Evolutionary conservation across 2,797 vertebrate genomes (phyloP).

Genomic region (Natrix natrix): DNA sequence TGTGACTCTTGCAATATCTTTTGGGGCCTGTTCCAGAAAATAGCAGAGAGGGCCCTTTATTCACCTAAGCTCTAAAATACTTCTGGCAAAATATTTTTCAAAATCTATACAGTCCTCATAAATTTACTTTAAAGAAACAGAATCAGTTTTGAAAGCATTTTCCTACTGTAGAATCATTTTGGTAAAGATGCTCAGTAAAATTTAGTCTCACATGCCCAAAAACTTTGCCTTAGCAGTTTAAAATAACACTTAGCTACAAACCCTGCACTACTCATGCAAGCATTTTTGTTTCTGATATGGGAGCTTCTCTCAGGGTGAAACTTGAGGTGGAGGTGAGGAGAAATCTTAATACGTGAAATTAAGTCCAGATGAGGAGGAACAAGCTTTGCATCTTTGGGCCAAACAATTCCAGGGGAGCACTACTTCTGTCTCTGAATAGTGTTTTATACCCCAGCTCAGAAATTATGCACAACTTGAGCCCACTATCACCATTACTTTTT

Average conservation of each 20-base stretch:
- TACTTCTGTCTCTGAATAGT: background rate
- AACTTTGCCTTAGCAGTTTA: background rate
- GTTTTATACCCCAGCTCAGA: background rate
- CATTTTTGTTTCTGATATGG: background rate
- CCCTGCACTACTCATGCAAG: background rate
- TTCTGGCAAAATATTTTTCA: background rate
- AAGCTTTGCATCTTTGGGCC: background rate
- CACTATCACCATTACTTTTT: too few relatives aligned
- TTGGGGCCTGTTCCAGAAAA: background rate
- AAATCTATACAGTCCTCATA: background rate
- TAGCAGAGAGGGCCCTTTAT: background rate
- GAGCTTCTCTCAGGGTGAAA: background rate
- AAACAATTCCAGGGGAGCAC: background rate
- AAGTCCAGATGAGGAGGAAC: background rate
- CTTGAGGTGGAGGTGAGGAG: background rate
- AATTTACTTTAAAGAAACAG: background rate
- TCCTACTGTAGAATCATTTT: background rate
- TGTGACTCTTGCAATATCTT: background rate
- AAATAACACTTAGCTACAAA: background rate
- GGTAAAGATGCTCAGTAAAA: background rate
- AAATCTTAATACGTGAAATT: background rate
- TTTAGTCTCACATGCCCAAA: background rate
- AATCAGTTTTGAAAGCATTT: background rate
- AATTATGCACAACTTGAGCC: background rate
- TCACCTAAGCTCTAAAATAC: background rate